Conservation (phyloP, 2,797 vertebrate species). For the Avahi laniger region DNA sequence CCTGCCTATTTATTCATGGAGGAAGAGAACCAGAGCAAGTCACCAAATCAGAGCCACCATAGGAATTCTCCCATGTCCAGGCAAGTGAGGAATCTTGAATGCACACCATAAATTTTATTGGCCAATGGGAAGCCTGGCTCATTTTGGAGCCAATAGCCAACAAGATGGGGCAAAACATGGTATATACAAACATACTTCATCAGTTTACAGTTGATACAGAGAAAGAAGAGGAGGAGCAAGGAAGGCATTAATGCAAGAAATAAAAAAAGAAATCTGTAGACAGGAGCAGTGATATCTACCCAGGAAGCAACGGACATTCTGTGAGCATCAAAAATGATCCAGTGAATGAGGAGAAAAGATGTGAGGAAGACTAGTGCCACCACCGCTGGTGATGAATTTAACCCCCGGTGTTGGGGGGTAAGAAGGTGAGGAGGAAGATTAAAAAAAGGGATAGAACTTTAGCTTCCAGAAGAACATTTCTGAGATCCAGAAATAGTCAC, state of each 20-base stretch:
- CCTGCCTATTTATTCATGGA: neutral
- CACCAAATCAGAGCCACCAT: neutral
- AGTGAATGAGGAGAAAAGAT: neutral
- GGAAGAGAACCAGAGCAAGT: neutral
- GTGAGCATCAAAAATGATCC: neutral
- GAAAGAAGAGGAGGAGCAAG: neutral
- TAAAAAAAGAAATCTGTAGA: neutral
- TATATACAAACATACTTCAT: neutral
- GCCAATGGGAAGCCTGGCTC: neutral
- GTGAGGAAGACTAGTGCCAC: neutral
- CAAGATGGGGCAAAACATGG: neutral
- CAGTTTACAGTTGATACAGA: neutral
- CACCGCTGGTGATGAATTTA: neutral
- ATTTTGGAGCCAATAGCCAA: neutral
- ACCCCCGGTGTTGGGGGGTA: neutral
- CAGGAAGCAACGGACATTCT: neutral
- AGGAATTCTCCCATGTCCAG: neutral
- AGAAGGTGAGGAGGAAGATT: neutral
- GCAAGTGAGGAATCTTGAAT: neutral
- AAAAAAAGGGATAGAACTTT: neutral
- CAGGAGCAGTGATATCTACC: neutral
- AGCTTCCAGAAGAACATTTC: neutral
- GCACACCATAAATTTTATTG: neutral
- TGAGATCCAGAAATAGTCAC: neutral
- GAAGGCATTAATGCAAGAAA: neutral